Conservation (phyloP, 2,888 invertebrate genomes). For the Drosophila hawaiiensis region DNA sequence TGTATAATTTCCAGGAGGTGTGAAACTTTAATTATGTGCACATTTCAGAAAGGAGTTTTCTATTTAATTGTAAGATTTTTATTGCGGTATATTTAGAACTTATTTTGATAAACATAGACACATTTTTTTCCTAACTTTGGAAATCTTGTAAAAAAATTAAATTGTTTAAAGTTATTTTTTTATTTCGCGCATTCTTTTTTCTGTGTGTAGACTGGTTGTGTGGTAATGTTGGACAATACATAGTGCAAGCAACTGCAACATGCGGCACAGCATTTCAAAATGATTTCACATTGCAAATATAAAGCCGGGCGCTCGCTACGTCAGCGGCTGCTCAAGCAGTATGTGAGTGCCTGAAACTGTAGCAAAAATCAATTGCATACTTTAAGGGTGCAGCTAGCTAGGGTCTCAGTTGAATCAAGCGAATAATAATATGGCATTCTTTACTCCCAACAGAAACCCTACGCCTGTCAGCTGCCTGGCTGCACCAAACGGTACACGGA, state of each 20-base stretch:
- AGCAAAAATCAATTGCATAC: slow-evolving; percentile 63
- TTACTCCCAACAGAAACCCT: slow-evolving; percentile 91
- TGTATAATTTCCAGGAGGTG: not conserved
- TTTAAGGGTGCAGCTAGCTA: slow-evolving; percentile 38
- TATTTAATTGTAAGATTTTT: not conserved
- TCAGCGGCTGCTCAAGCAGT: slow-evolving; percentile 4
- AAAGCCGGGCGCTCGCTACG: not conserved
- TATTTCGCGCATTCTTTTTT: not conserved
- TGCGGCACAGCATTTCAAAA: slow-evolving; percentile 57
- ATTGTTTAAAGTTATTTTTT: not conserved
- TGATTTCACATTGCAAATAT: slow-evolving; percentile 66
- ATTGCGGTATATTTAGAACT: not conserved
- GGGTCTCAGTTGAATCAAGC: slow-evolving; percentile 28
- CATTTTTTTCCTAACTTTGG: rapidly evolving
- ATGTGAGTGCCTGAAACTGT: not conserved
- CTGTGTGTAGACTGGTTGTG: slow-evolving; percentile 4
- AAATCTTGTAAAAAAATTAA: not conserved
- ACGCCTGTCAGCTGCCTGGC: slow-evolving; percentile 94
- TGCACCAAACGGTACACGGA: slow-evolving; percentile 97
- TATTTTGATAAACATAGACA: not conserved
- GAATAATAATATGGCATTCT: slow-evolving; percentile 40
- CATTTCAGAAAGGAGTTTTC: not conserved
- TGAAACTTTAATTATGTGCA: not conserved
- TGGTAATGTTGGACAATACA: slow-evolving; percentile 35
- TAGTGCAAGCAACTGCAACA: slow-evolving; percentile 58